phyloP scores from a whole-genome alignment of 2,113 vertebrate species.

The Ictalurus furcatus region DNA sequence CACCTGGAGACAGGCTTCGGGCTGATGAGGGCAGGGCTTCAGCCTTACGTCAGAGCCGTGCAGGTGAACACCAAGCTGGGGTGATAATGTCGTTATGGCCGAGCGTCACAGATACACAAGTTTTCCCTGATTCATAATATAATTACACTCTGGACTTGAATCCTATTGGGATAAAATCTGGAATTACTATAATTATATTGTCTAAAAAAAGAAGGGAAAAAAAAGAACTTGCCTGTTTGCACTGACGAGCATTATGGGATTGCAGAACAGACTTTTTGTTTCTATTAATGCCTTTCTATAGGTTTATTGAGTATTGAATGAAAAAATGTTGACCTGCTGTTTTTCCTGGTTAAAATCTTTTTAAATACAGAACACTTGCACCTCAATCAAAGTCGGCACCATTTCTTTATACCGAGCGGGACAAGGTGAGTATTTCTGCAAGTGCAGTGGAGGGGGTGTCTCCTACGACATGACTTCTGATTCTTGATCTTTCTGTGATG shows the following conservation, averaged over 20 bases:
- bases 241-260: background rate
- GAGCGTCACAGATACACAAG: background rate
- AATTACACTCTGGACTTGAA: background rate
- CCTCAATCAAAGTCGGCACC: conserved; percentile 71
- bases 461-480: background rate
- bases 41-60: conserved; percentile 65
- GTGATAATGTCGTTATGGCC: background rate
- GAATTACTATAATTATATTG: background rate
- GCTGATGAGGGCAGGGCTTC: conserved; percentile 55
- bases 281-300: background rate
- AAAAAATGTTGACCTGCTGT: background rate
- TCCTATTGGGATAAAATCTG: background rate
- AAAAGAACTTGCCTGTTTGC: background rate
- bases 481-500: background rate
- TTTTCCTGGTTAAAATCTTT: background rate
- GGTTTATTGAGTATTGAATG: background rate
- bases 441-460: too few species aligned
- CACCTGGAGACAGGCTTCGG: conserved; percentile 68
- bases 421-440: conserved; percentile 69
- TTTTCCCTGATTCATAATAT: background rate
- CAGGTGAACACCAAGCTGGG: conserved; percentile 66
- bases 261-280: background rate
- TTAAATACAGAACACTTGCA: conserved; percentile 63
- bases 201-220: background rate
- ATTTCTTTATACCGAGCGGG: conserved; percentile 73